A percentile compares a stretch with the other conserved stretches of the same genome.
Conservation (phyloP, 2,113 vertebrate genomes). For the Phaethornis superciliosus region DNA sequence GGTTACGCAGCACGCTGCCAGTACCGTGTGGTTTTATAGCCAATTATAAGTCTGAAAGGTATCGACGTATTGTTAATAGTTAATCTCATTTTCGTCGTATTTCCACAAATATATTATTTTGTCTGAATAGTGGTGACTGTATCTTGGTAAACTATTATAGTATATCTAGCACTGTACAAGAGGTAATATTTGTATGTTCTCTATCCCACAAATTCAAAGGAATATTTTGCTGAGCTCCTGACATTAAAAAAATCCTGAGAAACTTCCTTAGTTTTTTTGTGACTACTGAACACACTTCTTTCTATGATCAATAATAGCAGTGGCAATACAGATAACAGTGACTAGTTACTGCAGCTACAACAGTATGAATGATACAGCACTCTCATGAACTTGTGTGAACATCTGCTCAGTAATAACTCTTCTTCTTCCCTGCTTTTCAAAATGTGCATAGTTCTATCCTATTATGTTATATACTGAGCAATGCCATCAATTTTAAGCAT, state of each 20-base stretch:
- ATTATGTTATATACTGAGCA: conserved; percentile 56
- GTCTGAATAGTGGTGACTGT: neutral
- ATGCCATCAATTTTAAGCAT: conserved; percentile 54
- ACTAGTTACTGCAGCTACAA: neutral
- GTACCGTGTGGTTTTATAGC: neutral
- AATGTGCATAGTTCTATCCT: conserved; percentile 47
- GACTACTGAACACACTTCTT: neutral
- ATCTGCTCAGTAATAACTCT: conserved; percentile 71
- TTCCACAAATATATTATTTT: neutral
- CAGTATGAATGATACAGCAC: neutral
- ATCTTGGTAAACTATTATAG: neutral
- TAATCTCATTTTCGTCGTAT: neutral
- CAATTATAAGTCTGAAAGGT: neutral
- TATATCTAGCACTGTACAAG: neutral
- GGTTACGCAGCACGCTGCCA: too few species aligned
- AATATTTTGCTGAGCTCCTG: neutral
- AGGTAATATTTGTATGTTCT: neutral
- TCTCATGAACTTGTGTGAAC: conserved; percentile 50
- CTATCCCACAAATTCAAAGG: neutral
- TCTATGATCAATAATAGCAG: neutral
- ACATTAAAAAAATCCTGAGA: neutral
- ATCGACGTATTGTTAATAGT: neutral
- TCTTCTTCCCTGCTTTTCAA: conserved; percentile 51
- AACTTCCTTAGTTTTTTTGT: neutral
- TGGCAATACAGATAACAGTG: neutral